Evolutionary conservation across 1,140 invertebrate genomes (phyloP).

Genomic region (Saccostrea glomerata): DNA sequence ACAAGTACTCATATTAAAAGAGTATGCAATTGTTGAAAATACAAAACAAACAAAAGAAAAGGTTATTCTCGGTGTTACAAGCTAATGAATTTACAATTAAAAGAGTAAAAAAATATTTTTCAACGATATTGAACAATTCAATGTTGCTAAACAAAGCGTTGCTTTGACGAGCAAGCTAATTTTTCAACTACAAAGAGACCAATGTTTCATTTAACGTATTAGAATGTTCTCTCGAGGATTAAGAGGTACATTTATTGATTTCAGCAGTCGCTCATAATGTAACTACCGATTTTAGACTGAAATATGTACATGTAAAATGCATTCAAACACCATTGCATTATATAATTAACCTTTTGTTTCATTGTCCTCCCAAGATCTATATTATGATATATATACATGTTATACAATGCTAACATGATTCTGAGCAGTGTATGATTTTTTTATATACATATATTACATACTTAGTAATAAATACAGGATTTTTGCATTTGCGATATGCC

Average conservation of each 20-base stretch:
- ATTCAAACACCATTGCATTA: not conserved
- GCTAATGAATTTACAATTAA: not conserved
- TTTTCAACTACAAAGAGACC: not conserved
- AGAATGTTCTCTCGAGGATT: not conserved
- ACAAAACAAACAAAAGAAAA: not conserved
- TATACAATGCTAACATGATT: no score
- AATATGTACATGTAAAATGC: constrained; percentile 11
- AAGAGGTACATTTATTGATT: not conserved
- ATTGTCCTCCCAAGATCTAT: no score
- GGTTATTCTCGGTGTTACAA: not conserved
- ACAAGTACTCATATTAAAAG: not conserved
- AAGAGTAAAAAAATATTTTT: not conserved
- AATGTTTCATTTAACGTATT: constrained; percentile 6
- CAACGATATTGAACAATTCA: not conserved
- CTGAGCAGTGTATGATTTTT: no score
- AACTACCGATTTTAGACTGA: not conserved
- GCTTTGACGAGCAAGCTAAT: not conserved
- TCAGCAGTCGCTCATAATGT: not conserved
- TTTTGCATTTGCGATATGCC: no score
- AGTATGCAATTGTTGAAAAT: not conserved
- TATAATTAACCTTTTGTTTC: no score
- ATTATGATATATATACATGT: no score
- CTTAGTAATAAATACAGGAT: no score
- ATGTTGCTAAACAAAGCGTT: not conserved
- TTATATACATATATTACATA: no score